Conservation (phyloP, 2,113 vertebrate genomes). For the Eclectus roratus region DNA sequence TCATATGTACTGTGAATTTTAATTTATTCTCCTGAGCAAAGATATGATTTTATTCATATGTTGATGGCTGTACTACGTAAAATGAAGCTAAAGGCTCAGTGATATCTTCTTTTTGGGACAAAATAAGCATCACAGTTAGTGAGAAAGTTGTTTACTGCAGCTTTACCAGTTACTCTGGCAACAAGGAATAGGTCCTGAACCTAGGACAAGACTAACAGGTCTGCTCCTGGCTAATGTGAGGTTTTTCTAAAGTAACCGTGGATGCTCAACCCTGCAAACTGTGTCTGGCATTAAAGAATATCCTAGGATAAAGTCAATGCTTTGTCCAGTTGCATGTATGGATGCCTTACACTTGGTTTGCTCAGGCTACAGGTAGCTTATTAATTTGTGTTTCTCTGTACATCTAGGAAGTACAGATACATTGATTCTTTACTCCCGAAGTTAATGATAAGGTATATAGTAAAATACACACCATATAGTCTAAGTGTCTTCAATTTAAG, state of each 20-base stretch:
- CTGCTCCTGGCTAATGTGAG: neutral
- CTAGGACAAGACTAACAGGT: neutral
- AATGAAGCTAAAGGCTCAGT: neutral
- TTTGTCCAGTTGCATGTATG: fast-evolving
- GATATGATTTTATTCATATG: neutral
- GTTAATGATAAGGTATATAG: neutral
- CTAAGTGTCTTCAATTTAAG: neutral
- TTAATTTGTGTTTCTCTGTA: neutral
- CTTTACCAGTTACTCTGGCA: neutral
- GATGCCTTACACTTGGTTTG: neutral
- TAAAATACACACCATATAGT: neutral
- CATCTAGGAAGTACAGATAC: neutral
- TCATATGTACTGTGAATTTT: neutral
- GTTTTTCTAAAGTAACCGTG: neutral
- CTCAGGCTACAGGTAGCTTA: neutral
- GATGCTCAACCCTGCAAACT: neutral
- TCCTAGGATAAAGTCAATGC: neutral
- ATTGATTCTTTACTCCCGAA: neutral
- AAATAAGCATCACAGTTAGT: neutral
- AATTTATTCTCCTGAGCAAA: neutral
- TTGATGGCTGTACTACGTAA: neutral
- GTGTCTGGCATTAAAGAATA: neutral
- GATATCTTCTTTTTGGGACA: neutral
- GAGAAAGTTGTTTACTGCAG: neutral
- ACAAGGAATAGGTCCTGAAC: neutral